A percentile compares a stretch with the other conserved stretches of the same genome.
Evolutionary conservation across 2,797 vertebrate species (phyloP).

Genomic region (Etheostoma perlongum): DNA sequence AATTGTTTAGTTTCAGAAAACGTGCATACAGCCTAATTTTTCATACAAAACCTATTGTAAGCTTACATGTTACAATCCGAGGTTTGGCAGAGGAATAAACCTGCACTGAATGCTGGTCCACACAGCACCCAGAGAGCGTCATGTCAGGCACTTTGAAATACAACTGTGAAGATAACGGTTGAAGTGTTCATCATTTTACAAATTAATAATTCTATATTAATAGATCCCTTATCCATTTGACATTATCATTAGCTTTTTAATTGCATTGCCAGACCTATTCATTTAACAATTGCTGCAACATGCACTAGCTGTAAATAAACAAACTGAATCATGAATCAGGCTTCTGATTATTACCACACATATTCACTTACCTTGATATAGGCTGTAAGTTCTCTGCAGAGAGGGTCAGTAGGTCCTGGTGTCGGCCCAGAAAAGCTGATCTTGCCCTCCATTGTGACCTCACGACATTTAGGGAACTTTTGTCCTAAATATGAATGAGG

Average conservation of each 20-base stretch:
- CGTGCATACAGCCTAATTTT: background rate
- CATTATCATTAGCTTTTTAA: background rate
- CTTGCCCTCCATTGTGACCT: slow-evolving; percentile 91
- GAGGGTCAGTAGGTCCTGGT: slow-evolving; percentile 86
- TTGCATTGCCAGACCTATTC: too few species aligned
- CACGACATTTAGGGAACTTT: slow-evolving; percentile 94
- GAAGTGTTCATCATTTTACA: background rate
- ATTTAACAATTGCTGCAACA: background rate
- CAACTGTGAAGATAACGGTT: slow-evolving; percentile 81
- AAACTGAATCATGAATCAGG: background rate
- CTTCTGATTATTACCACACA: background rate
- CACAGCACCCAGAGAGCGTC: slow-evolving; percentile 92
- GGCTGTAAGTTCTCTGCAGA: slow-evolving; percentile 91
- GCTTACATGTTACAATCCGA: slow-evolving; percentile 91
- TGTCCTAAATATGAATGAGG: slow-evolving; percentile 84
- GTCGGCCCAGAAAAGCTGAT: slow-evolving; percentile 85
- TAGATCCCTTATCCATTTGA: background rate
- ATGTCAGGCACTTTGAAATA: slow-evolving; percentile 94
- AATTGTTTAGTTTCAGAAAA: slow-evolving; percentile 28
- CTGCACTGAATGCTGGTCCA: slow-evolving; percentile 97
- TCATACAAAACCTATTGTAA: background rate
- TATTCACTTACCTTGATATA: slow-evolving; percentile 90
- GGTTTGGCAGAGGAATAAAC: slow-evolving; percentile 93
- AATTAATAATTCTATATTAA: background rate
- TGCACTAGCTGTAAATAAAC: background rate